Evolutionary conservation across 1,140 invertebrate genomes (phyloP), one percentile per base, ranked within the genome.

Genomic region (Propsilocerus akamusi): DNA sequence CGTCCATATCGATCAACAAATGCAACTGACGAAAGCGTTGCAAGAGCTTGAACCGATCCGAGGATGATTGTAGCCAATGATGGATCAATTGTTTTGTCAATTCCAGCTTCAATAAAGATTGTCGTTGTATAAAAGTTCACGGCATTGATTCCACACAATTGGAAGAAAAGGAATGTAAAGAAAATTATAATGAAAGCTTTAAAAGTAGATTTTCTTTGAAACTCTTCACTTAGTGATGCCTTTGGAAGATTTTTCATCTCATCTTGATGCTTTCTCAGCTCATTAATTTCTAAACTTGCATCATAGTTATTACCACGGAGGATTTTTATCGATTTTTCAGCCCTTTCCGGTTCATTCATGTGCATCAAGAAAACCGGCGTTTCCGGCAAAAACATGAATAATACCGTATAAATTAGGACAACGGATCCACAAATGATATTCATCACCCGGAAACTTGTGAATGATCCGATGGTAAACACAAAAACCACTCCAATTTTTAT

Each of bases 381-480:
- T 63, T 86, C 83, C 0, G 82, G 82, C 67, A 83, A 73, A 46
- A 78, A 75, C 10, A 74, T 57, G 62, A 83, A 77, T 1, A 70
- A 53, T 0, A 62, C 49, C 5, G 71, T 67, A 51, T 79, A 77
- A 5, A 83, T 52, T 0, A 80, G 20, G 0, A 80, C 75, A 4
- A 80, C 54, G 1, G 72, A 49, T 0, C 69, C 71, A 22, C 77
- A 78, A 34, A 77, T 57, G 0, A 77, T 57, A 0, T 80, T 78
- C 64, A 59, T 77, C 73, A 46, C 59, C 55, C 5, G 66, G 57
- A 54, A 28, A 50, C 55, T 10, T 62, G 54, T 32, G 55, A 54
- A 59, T 68, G 68, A 61, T 10, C 68, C 69, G 47, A 80, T 53
- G 5, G 70, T 55, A 56, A 81, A 84, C 0, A 73, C 69, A 3